Evolutionary conservation across 2,888 invertebrate genomes (phyloP).

Genomic region (Andrena praecox): DNA sequence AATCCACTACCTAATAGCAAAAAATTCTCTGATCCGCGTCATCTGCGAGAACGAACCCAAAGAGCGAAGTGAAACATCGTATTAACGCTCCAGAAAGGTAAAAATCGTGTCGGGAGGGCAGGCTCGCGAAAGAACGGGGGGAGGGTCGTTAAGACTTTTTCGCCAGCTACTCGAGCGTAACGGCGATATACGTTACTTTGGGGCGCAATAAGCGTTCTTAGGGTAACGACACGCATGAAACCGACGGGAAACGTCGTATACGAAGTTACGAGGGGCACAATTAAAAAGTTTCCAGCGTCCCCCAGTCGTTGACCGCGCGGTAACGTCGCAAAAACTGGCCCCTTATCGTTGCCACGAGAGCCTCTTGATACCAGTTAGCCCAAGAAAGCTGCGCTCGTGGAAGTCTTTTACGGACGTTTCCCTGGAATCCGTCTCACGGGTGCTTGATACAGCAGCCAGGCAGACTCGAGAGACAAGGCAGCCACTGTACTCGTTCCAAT

Average conservation of each 20-base stretch:
- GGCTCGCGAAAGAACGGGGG: neutral
- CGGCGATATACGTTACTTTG: neutral
- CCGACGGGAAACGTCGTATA: neutral
- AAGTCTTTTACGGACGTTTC: conserved; percentile 39
- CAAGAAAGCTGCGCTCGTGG: conserved; percentile 27
- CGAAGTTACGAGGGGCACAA: neutral
- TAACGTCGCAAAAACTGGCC: conserved; percentile 24
- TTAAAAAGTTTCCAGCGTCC: conserved; percentile 30
- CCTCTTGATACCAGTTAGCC: conserved; percentile 25
- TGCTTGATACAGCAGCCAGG: conserved; percentile 33
- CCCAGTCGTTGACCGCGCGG: neutral
- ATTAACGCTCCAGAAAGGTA: neutral
- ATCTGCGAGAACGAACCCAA: neutral
- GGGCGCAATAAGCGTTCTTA: neutral
- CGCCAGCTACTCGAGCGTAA: neutral
- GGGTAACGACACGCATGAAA: neutral
- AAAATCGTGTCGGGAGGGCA: neutral
- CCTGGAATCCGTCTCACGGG: conserved; percentile 52
- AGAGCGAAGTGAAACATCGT: neutral
- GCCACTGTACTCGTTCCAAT: conserved; percentile 62
- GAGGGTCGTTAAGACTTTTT: conserved; percentile 15
- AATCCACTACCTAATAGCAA: no score
- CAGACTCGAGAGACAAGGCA: conserved; percentile 47
- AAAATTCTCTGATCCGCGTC: no score
- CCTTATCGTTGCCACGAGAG: conserved; percentile 31